Evolutionary conservation across 2,797 vertebrate species (phyloP).

Genomic region (Anomalospiza imberbis): DNA sequence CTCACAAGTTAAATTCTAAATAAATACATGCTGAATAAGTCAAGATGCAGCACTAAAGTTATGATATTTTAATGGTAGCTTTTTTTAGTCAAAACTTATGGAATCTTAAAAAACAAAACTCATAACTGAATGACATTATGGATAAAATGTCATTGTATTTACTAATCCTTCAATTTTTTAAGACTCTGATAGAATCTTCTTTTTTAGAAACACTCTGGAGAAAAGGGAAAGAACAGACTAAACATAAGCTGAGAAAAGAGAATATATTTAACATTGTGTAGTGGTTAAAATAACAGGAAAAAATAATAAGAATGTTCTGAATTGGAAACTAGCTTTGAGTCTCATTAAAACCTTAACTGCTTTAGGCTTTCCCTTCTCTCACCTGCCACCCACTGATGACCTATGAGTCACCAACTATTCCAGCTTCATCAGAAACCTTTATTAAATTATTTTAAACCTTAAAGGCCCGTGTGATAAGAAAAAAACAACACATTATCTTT

Average conservation of each 20-base stretch:
- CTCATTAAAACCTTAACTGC: constrained; percentile 74
- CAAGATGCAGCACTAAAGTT: not conserved
- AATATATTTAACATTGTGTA: constrained; percentile 13
- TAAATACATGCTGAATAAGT: not conserved
- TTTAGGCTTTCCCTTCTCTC: constrained; percentile 75
- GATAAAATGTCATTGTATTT: not conserved
- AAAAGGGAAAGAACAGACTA: constrained; percentile 4
- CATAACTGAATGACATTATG: not conserved
- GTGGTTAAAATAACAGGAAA: constrained; percentile 67
- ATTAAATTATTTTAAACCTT: constrained; percentile 81
- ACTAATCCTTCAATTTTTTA: not conserved
- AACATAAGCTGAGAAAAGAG: not conserved
- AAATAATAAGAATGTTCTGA: constrained; percentile 69
- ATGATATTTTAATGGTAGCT: not conserved
- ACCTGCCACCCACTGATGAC: constrained; percentile 82
- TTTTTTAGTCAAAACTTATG: not conserved
- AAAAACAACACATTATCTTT: constrained; percentile 63
- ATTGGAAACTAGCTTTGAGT: constrained; percentile 64
- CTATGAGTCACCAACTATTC: constrained; percentile 82
- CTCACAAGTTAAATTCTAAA: not conserved
- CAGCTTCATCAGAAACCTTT: constrained; percentile 79
- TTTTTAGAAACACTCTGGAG: constrained; percentile 11
- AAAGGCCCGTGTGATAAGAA: constrained; percentile 68
- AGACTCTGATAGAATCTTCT: not conserved
- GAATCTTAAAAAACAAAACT: not conserved